Evolutionary conservation across 2,113 vertebrate genomes (phyloP), one percentile per base, ranked within the genome.

Genomic region (Ploceus nigricollis): DNA sequence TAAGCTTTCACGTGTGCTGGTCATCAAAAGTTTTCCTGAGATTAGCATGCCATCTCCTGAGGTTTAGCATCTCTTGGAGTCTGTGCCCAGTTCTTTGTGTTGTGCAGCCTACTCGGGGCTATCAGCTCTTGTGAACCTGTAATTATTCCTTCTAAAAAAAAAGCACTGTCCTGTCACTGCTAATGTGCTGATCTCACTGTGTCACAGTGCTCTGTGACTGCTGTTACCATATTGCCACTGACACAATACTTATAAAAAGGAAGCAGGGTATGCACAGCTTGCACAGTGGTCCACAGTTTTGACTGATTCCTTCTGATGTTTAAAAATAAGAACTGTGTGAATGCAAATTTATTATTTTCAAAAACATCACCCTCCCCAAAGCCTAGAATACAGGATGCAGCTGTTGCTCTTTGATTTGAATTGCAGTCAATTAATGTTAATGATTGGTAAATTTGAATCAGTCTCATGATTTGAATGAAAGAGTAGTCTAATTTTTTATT

Each of bases 401-500:
- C 95, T 84, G 87, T 89, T 86, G 39, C 65, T 73, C 82, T 93
- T 92, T 91, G 56, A 81, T 91, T 87, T 90, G 57, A 95, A 37
- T 94, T 2, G 0, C 76, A 93, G 96, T 72, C 85, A 88, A 93
- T 96, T 87, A 92, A 94, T 51, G 35, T 80, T 95, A 89, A 86
- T 54, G 57, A 97, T 73, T 76, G 88, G 60, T 79, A 70, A 68
- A 88, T 78, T 81, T 94, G 84, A 96, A 91, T 89, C 70, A 35
- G 44, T 87, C 82, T 91, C 54, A 54, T 53, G 80, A 79, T 64
- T 75, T 73, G 70, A 89, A 95, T 93, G 66, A 85, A 84, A 91
- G 73, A 93, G 89, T 47, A 93, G 81, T 60, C 60, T 96, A 87
- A 71, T 70, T 89, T 92, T 95, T 97, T 96, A 94, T 96, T 97